phyloP scores from a whole-genome alignment of 2,888 invertebrate species.

The Eucera pruinosa region DNA sequence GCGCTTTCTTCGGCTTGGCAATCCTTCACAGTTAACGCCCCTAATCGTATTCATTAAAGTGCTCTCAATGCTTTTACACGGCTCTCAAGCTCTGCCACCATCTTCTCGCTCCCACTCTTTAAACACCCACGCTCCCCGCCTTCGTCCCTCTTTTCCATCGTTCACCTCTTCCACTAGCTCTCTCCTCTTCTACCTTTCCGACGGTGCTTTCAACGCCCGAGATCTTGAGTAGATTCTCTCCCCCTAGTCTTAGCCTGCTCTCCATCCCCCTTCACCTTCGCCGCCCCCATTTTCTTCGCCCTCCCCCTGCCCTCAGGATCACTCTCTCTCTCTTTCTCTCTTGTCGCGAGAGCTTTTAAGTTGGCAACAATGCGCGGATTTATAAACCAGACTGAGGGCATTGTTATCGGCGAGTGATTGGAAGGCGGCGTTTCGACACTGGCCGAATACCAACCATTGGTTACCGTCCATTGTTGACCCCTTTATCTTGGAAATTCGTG shows the following conservation, averaged over 20 bases:
- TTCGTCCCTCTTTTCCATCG: conserved; percentile 22
- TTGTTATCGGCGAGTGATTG: conserved; percentile 83
- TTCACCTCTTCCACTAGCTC: conserved; percentile 27
- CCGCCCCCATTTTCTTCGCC: conserved; percentile 2
- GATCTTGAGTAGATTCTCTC: conserved; percentile 68
- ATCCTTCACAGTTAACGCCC: conserved; percentile 81
- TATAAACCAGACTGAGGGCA: conserved; percentile 82
- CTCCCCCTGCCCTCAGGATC: background rate
- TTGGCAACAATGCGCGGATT: conserved; percentile 84
- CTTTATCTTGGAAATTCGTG: conserved; percentile 84
- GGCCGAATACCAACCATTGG: conserved; percentile 84
- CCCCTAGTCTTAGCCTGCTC: conserved; percentile 39
- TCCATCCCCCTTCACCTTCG: conserved; percentile 5
- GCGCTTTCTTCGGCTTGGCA: conserved; percentile 78
- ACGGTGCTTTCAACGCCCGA: conserved; percentile 67
- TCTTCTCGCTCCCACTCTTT: conserved; percentile 71
- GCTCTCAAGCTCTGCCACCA: conserved; percentile 74
- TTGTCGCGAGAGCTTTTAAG: conserved; percentile 79
- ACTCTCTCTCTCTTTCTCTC: conserved; percentile 18
- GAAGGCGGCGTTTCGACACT: conserved; percentile 82
- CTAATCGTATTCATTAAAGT: conserved; percentile 84
- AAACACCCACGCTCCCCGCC: conserved; percentile 54
- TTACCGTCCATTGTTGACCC: conserved; percentile 80
- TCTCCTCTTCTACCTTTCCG: conserved; percentile 50
- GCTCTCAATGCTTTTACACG: conserved; percentile 83